These are phyloP conservation scores for Eurosta solidaginis DNA, from an alignment of 1,140 invertebrate genomes.

Conservation along the genomic window DNA sequence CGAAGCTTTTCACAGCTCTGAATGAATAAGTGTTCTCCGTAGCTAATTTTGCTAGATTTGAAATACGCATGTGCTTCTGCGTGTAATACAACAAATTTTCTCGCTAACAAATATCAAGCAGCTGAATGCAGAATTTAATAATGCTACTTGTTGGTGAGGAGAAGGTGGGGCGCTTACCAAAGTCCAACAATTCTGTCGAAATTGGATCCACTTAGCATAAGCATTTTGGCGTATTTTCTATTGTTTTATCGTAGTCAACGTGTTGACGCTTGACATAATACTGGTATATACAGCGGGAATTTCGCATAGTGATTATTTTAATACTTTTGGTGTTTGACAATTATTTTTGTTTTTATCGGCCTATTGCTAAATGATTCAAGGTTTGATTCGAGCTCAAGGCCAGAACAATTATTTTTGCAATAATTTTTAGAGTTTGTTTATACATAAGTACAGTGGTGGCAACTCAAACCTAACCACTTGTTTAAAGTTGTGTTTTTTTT, in stretches of 20 bases:
- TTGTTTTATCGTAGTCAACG: background rate
- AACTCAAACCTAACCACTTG: too few relatives aligned
- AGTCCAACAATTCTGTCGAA: background rate
- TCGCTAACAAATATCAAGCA: background rate
- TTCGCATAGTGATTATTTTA: too few relatives aligned
- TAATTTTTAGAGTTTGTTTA: too few relatives aligned
- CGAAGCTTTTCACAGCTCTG: background rate
- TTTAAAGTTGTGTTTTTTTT: too few relatives aligned
- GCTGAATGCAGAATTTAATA: background rate
- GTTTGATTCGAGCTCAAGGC: too few relatives aligned
- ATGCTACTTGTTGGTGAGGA: background rate
- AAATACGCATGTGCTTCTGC: background rate
- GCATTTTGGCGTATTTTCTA: background rate
- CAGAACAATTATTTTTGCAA: too few relatives aligned
- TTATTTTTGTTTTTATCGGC: too few relatives aligned
- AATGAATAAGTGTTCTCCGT: background rate
- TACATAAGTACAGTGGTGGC: too few relatives aligned
- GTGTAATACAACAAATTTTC: background rate
- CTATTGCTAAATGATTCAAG: too few relatives aligned
- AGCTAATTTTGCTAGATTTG: background rate
- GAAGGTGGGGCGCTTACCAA: background rate
- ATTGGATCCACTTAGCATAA: background rate
- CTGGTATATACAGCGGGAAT: too few relatives aligned
- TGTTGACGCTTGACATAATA: too few relatives aligned
- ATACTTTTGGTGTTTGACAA: too few relatives aligned